Evolutionary conservation across 2,797 vertebrate genomes (phyloP).

Genomic region (Xiphophorus birchmanni): DNA sequence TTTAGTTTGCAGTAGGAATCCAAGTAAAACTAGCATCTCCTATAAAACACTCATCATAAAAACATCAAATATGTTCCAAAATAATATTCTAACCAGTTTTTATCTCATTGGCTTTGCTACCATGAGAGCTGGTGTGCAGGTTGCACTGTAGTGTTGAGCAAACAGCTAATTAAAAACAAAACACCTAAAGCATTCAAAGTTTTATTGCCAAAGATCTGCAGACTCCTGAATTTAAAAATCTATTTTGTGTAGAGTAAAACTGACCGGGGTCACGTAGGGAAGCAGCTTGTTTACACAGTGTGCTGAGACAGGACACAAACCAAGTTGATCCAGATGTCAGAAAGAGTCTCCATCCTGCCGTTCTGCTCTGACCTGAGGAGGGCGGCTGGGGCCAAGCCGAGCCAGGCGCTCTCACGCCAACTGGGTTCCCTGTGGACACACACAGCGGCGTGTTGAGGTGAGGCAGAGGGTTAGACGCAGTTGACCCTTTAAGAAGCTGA

Average conservation of each 20-base stretch:
- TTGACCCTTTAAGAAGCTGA: constrained; percentile 52
- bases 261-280: background rate
- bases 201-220: background rate
- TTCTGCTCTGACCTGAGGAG: background rate
- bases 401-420: constrained; percentile 26
- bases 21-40: background rate
- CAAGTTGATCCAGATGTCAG: background rate
- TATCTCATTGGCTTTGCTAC: background rate
- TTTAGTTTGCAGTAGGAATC: background rate
- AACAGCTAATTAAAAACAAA: background rate
- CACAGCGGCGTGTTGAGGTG: constrained; percentile 14
- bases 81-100: background rate
- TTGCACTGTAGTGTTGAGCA: background rate
- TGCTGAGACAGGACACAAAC: background rate
- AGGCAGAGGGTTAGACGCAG: constrained; percentile 44
- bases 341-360: background rate
- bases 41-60: background rate
- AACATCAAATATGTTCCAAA: background rate
- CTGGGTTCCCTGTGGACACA: constrained; percentile 13
- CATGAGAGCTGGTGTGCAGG: background rate
- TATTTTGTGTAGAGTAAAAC: background rate
- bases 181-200: background rate
- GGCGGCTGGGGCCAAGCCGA: background rate
- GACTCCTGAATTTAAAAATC: background rate
- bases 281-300: background rate